phyloP scores from a whole-genome alignment of 2,113 vertebrate genomes.

The Chamaetylas fuelleborni region DNA sequence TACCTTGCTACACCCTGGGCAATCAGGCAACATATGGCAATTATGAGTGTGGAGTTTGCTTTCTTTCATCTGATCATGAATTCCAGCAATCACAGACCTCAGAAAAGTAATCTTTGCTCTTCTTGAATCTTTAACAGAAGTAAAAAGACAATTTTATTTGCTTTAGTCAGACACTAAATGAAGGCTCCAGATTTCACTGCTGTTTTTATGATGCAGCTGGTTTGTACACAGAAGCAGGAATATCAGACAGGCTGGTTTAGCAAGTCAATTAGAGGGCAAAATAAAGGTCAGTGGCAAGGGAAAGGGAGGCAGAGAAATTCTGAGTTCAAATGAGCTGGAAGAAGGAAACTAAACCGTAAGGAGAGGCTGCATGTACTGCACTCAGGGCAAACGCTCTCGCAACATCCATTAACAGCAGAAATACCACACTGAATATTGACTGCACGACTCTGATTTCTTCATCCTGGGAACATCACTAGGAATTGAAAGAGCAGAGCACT shows the following conservation, averaged over 20 bases:
- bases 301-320: background rate
- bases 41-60: background rate
- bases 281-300: background rate
- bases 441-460: background rate
- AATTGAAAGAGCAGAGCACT: background rate
- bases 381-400: background rate
- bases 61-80: background rate
- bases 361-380: background rate
- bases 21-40: background rate
- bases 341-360: background rate
- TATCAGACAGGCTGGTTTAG: background rate
- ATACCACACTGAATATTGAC: background rate
- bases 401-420: background rate
- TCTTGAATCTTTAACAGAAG: background rate
- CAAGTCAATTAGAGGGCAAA: background rate
- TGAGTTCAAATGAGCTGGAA: background rate
- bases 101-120: background rate
- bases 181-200: background rate
- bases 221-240: background rate
- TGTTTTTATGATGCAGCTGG: background rate
- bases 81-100: background rate
- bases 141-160: background rate
- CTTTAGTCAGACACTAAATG: background rate
- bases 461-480: background rate
- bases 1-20: accelerated